A percentile compares a stretch with the other conserved stretches of the same genome.
Conservation (phyloP, 92 coral and sea anemone species). For the Paramuricea clavata region DNA sequence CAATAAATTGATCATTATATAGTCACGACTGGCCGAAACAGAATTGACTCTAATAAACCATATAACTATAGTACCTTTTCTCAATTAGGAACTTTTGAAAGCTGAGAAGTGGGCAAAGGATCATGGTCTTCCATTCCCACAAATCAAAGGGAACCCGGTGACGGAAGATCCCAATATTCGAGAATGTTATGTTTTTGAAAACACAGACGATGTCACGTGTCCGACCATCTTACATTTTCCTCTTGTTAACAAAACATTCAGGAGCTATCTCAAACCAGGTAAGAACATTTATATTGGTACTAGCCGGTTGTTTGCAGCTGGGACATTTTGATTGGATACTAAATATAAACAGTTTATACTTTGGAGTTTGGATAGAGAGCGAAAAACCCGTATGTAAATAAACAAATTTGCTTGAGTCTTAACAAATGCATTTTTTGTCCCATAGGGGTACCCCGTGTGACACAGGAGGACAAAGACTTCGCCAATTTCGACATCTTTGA, state of each 20-base stretch:
- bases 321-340: too few relatives aligned
- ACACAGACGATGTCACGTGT: slow-evolving; percentile 73
- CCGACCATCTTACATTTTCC: slow-evolving; percentile 85
- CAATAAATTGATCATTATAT: too few relatives aligned
- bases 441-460: slow-evolving; percentile 73
- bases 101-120: slow-evolving; percentile 89
- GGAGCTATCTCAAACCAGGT: slow-evolving; percentile 80
- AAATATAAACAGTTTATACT: too few relatives aligned
- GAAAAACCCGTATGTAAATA: neutral
- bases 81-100: slow-evolving; percentile 70
- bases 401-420: too few relatives aligned
- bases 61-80: neutral
- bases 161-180: slow-evolving; percentile 63
- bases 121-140: slow-evolving; percentile 81
- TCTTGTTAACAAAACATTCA: slow-evolving; percentile 81
- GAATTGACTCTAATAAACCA: neutral
- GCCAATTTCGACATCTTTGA: slow-evolving; percentile 80
- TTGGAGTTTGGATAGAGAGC: too few relatives aligned
- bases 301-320: too few relatives aligned
- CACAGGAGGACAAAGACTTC: slow-evolving; percentile 70
- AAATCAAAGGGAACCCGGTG: slow-evolving; percentile 75
- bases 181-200: slow-evolving; percentile 84
- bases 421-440: neutral
- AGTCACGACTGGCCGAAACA: neutral
- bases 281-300: slow-evolving; percentile 15